Evolutionary conservation across 2,113 vertebrate species (phyloP), one percentile per base, ranked within the genome.

Genomic region (Petrocephalus zakoni): DNA sequence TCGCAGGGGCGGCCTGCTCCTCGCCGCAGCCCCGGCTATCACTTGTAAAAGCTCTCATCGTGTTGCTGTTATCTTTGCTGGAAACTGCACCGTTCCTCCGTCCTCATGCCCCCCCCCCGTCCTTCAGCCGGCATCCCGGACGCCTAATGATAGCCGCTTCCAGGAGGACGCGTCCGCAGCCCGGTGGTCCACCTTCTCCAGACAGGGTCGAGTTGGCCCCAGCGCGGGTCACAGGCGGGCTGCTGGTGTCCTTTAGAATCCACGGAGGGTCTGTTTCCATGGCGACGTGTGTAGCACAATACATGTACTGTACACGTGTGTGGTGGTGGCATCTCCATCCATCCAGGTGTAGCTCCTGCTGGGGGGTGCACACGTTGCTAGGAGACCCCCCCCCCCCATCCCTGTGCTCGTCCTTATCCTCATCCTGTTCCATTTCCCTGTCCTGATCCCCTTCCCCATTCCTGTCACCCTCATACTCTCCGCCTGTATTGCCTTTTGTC

Each of bases 261-360:
- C 56, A 21, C 91, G 90, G 90, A 91, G 90, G 94, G 94, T 93
- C 94, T 93, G 93, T 95, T 95, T 92, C 94, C 90, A 90, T 93
- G 90, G 88, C 81, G 89, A 91, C 90, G 91, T 10, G 11, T 22
- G 46, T 53, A 87, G 42, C 15, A 85, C 91, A 89, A 92, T 93
- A 90, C 49, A n/a, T 34, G 19, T 13, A 81, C 42, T 42, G 42
- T 34, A 42, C 46, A 29, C 78, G 49, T 83, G 46, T 37, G 46
- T 47, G 81, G 9, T 11, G 42, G 81, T 11, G 19, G 46, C 34
- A 13, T 22, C 81, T 83, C 46, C 37, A 21, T 46, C 37, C 86
- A 85, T 82, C 68, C 72, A 83, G 34, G 68, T 87, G 88, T 91
- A 52, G 81, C 92, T 90, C 11, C 61, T 47, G 91, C 90, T 90